Evolutionary conservation across 37 sponge, comb jelly and placozoan genomes (phyloP), one percentile per base, ranked within the genome.

Genomic region (Beroe forskalii): DNA sequence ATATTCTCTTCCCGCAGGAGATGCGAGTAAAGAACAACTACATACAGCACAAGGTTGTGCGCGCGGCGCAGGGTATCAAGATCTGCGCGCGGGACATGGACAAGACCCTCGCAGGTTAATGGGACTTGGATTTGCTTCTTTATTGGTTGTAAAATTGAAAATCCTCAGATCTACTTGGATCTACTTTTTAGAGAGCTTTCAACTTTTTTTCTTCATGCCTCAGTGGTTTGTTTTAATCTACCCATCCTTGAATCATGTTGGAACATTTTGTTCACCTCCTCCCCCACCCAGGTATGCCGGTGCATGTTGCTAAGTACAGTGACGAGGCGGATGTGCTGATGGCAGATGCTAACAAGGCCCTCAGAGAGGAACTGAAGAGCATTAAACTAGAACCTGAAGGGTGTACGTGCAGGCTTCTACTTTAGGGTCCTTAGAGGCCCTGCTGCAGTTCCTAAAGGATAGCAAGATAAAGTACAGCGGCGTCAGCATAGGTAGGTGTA

Each of bases 331-430:
- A 95, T 0, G 92, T 91, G 0, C 90, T 67, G 25, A 91, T 94
- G 92, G 93, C 94, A 12, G 95, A 95, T 39, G 93, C 92, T 62
- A 67, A 90, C 19, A 66, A 55, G n/a, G 72, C 69, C 0, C 89
- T 98, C 86, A 90, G 86, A 25, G 93, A 63, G 41, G 91, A 90
- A 8, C 92, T 98, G 43, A 94, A 91, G 67, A 61, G 93, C 30
- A 94, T 98, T 62, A 93, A 98, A 86, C 67, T 94, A 31, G 61
- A 91, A 27, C 97, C 95, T 42, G 92, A 92, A 89, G 99, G 20
- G 99, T 98, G 39, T 96, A 95, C 83, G 99, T 98, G 64, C 99
- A 98, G 90, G 95, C 99, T 3, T 96, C 97, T 25, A 98, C 99
- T 0, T 91, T 98, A 39, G 99, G 99, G 39, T 95, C 99, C 0